phyloP scores from a whole-genome alignment of 2,888 invertebrate species.

The Xylota sylvarum region DNA sequence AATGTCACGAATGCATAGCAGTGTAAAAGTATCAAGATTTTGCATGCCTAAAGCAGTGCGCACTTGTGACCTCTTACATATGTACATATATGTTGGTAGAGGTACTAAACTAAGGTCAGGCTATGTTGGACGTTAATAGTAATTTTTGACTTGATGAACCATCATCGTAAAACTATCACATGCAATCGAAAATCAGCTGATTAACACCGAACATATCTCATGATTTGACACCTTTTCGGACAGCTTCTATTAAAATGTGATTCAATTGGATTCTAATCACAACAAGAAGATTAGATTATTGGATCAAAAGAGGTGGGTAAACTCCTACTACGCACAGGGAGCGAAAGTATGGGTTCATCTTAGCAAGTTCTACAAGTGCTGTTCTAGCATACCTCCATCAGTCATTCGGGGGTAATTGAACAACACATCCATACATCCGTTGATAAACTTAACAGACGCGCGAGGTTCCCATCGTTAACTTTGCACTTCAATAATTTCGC shows the following conservation, averaged over 20 bases:
- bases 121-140: no score
- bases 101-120: no score
- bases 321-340: conserved; percentile 19
- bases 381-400: conserved; percentile 26
- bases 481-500: conserved; percentile 20
- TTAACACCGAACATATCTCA: background rate
- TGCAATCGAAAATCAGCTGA: background rate
- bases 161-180: background rate
- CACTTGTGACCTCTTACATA: no score
- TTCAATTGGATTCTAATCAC: conserved; percentile 40
- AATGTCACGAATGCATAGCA: no score
- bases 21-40: no score
- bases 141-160: no score
- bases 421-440: conserved; percentile 14
- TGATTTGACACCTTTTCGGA: conserved; percentile 15
- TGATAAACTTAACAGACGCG: conserved; percentile 11
- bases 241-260: conserved; percentile 31
- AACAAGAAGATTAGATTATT: conserved; percentile 5
- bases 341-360: conserved; percentile 21
- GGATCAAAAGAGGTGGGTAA: conserved; percentile 1
- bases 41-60: no score
- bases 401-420: conserved; percentile 34
- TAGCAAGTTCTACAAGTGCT: conserved; percentile 17
- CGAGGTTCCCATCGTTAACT: conserved; percentile 25
- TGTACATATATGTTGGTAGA: no score